Evolutionary conservation across 2,888 invertebrate species (phyloP).

Genomic region (Apoda limacodes): DNA sequence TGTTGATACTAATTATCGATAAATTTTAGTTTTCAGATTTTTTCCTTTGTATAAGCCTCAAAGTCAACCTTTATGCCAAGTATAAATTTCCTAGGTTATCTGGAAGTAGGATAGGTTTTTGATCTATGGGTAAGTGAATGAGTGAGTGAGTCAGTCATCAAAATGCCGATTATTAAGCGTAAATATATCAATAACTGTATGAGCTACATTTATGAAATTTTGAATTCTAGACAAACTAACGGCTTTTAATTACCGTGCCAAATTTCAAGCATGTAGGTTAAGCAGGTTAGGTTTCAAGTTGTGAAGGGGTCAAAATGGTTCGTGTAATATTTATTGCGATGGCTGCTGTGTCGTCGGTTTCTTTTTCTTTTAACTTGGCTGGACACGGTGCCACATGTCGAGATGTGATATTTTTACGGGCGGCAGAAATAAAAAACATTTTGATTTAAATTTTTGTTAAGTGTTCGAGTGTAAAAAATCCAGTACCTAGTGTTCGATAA

Average conservation of each 20-base stretch:
- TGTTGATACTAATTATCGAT: no score
- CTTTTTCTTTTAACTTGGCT: not conserved
- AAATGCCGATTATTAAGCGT: not conserved
- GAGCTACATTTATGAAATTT: not conserved
- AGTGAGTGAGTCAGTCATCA: not conserved
- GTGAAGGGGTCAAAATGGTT: not conserved
- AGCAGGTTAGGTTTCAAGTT: not conserved
- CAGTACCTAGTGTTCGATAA: no score
- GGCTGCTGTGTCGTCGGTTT: not conserved
- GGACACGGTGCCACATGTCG: not conserved
- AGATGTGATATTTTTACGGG: no score
- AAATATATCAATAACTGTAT: not conserved
- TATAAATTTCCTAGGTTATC: no score
- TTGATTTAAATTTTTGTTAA: no score
- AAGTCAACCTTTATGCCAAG: no score
- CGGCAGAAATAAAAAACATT: no score
- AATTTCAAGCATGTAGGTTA: not conserved
- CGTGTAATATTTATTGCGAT: not conserved
- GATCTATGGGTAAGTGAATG: no score
- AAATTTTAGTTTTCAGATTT: no score
- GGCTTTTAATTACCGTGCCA: not conserved
- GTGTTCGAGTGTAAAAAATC: no score
- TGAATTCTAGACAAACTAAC: not conserved
- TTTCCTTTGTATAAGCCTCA: no score
- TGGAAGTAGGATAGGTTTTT: no score